Conservation (phyloP, 2,113 vertebrate species). For the Mormyrus lacerda region DNA sequence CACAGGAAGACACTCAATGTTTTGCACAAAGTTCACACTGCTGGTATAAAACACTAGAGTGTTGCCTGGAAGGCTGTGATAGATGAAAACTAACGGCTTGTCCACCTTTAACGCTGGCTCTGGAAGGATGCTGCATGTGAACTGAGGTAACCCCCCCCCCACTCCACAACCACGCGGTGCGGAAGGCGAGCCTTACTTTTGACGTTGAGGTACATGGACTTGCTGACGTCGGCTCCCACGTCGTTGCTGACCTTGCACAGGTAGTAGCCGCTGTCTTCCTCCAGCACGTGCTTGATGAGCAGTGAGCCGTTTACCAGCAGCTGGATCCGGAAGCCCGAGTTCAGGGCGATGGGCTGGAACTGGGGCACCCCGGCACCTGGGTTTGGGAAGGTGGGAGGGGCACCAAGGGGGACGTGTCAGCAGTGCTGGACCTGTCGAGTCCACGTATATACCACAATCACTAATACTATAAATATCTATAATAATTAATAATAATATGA, state of each 20-base stretch:
- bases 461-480: background rate
- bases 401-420: background rate
- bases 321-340: constrained; percentile 79
- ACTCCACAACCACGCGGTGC: background rate
- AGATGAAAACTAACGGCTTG: background rate
- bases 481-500: too few species aligned
- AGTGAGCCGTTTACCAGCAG: constrained; percentile 90
- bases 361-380: constrained; percentile 94
- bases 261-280: constrained; percentile 97
- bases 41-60: background rate
- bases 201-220: constrained; percentile 99
- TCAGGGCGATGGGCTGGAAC: constrained; percentile 90
- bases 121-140: background rate
- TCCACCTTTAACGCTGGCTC: background rate
- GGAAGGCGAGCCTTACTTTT: constrained; percentile 82
- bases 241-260: constrained; percentile 99
- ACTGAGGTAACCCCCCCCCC: background rate
- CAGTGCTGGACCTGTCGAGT: background rate
- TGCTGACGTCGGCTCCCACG: constrained; percentile 99
- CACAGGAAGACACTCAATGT: background rate
- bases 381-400: background rate
- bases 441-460: background rate
- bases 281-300: constrained; percentile 92
- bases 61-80: background rate
- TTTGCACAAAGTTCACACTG: background rate